phyloP scores from a whole-genome alignment of 2,113 vertebrate species.

The Callionymus lyra region DNA sequence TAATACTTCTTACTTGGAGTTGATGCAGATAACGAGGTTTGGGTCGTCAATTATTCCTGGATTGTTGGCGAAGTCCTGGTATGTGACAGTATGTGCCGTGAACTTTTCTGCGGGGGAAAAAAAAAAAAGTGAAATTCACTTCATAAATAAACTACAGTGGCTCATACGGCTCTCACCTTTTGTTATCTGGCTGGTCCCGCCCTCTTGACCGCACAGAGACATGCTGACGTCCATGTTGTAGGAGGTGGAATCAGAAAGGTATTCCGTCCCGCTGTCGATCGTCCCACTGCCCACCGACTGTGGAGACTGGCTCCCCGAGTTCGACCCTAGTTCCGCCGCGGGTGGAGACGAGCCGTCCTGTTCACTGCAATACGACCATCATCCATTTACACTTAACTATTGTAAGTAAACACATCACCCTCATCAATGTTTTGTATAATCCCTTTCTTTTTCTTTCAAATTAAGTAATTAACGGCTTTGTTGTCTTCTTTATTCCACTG shows the following conservation, averaged over 20 bases:
- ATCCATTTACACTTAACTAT: too few species aligned
- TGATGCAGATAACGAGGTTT: constrained; percentile 84
- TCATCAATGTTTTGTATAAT: too few species aligned
- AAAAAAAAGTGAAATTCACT: background rate
- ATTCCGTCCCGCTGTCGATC: constrained; percentile 55
- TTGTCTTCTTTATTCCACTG: too few species aligned
- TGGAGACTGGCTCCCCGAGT: constrained; percentile 53
- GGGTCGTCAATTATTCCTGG: constrained; percentile 84
- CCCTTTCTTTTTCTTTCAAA: too few species aligned
- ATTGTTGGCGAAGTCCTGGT: constrained; percentile 78
- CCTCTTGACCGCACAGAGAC: constrained; percentile 81
- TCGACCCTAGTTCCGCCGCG: constrained; percentile 46
- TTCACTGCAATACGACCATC: constrained; percentile 54
- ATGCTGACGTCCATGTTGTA: constrained; percentile 67
- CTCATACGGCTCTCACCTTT: constrained; percentile 56
- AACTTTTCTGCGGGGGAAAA: constrained; percentile 75
- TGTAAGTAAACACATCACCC: too few species aligned
- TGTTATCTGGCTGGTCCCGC: constrained; percentile 70
- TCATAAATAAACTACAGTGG: background rate
- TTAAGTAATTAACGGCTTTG: too few species aligned
- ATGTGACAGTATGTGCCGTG: constrained; percentile 76
- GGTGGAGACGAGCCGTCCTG: constrained; percentile 43
- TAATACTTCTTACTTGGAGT: constrained; percentile 74
- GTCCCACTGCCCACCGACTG: constrained; percentile 56
- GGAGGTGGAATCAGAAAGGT: constrained; percentile 45